phyloP scores from a whole-genome alignment of 2,888 invertebrate genomes.

The Drosophila austrosaltans region DNA sequence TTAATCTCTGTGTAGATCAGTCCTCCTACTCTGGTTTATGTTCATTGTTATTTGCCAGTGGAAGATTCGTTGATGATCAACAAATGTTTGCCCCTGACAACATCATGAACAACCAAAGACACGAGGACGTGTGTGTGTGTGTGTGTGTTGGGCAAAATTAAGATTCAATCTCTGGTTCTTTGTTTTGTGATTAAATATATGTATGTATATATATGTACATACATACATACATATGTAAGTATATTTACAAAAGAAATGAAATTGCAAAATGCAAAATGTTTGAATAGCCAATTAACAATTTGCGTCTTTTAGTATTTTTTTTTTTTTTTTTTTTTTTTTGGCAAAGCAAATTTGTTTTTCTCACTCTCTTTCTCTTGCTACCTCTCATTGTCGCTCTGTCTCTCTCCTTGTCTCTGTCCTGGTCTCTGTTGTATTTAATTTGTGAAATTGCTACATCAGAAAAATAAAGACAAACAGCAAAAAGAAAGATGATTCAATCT shows the following conservation, averaged over 20 bases:
- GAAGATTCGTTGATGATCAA: slow-evolving; percentile 1
- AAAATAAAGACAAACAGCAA: neutral
- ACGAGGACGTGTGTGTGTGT: neutral
- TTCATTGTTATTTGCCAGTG: neutral
- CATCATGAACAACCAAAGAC: neutral
- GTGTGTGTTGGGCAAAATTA: slow-evolving; percentile 12
- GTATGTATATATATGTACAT: slow-evolving; percentile 2
- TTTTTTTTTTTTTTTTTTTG: slow-evolving; percentile 18
- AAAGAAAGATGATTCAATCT: neutral
- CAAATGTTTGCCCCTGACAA: slow-evolving; percentile 11
- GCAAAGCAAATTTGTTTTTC: slow-evolving; percentile 7
- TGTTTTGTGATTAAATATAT: slow-evolving; percentile 20
- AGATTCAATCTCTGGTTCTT: slow-evolving; percentile 12
- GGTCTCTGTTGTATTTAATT: slow-evolving; percentile 13
- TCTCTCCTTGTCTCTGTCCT: neutral
- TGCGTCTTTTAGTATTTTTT: slow-evolving; percentile 55
- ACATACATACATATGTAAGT: slow-evolving; percentile 38
- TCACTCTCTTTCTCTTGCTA: neutral
- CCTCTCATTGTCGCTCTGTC: slow-evolving; percentile 3
- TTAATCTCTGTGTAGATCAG: neutral
- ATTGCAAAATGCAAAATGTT: slow-evolving; percentile 52
- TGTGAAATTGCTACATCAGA: slow-evolving; percentile 27
- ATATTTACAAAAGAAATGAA: slow-evolving; percentile 50
- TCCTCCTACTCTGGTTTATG: neutral
- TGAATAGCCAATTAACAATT: slow-evolving; percentile 72